A percentile compares a stretch with the other conserved stretches of the same genome.
These are phyloP conservation scores for Lasioglossum oenotherae DNA, from an alignment of 2,888 invertebrate species.

Conservation along the genomic window DNA sequence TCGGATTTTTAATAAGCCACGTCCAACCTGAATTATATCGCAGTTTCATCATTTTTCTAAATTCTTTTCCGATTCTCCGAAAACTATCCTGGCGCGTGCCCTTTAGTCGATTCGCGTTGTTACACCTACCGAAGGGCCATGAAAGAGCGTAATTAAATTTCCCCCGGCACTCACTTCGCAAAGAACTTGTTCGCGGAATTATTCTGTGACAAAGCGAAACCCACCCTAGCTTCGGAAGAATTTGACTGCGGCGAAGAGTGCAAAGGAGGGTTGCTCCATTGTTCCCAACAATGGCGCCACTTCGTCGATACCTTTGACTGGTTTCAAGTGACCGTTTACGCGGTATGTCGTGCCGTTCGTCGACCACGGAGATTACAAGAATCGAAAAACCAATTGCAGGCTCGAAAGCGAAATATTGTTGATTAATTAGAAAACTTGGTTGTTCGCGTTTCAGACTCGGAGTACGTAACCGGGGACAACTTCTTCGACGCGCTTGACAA, in stretches of 20 bases:
- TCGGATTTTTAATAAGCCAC: no score
- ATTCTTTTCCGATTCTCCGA: not conserved
- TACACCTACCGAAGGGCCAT: not conserved
- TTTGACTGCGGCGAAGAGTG: slow-evolving; percentile 16
- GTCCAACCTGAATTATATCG: no score
- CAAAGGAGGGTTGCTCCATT: slow-evolving; percentile 39
- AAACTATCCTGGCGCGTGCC: not conserved
- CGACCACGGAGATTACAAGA: slow-evolving; percentile 2
- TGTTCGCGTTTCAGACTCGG: slow-evolving; percentile 86
- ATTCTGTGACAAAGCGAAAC: slow-evolving; percentile 34
- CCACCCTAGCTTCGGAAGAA: slow-evolving; percentile 37
- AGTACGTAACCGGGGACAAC: slow-evolving; percentile 91
- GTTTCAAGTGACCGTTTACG: slow-evolving; percentile 45
- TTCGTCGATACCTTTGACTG: slow-evolving; percentile 48
- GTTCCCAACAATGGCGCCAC: slow-evolving; percentile 58
- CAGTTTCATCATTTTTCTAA: not conserved
- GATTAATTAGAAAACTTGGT: not conserved
- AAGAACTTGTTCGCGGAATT: not conserved
- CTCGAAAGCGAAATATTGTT: not conserved
- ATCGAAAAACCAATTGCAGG: not conserved
- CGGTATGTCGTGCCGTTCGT: not conserved
- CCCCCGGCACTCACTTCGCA: not conserved
- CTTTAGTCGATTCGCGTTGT: not conserved
- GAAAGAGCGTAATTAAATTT: slow-evolving; percentile 21
- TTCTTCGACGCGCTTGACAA: slow-evolving; percentile 93